Evolutionary conservation across 2,888 invertebrate species (phyloP).

Genomic region (Pecten maximus): DNA sequence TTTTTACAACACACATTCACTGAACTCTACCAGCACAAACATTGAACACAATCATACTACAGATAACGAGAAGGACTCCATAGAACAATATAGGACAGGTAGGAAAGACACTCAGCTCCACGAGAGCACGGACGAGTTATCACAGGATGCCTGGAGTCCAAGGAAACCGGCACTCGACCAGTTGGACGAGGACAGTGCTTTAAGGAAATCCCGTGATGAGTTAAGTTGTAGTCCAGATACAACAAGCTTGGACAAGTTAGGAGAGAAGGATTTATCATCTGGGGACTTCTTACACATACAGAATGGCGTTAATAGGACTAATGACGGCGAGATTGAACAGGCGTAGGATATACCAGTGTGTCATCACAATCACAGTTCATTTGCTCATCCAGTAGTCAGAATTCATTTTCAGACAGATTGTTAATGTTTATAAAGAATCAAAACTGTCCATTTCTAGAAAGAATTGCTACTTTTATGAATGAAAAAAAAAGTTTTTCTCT

Average conservation of each 20-base stretch:
- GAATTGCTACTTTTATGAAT: not conserved
- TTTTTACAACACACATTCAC: not conserved
- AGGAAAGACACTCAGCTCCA: slow-evolving; percentile 18
- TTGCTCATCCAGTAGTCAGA: not conserved
- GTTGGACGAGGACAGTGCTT: slow-evolving; percentile 14
- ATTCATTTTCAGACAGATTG: not conserved
- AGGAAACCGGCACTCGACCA: not conserved
- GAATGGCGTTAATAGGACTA: slow-evolving; percentile 56
- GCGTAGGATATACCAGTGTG: not conserved
- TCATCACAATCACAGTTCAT: not conserved
- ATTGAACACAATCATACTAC: not conserved
- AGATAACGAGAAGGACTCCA: not conserved
- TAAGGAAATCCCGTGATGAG: not conserved
- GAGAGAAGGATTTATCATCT: not conserved
- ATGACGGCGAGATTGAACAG: not conserved
- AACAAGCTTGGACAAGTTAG: slow-evolving; percentile 20
- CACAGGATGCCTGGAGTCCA: slow-evolving; percentile 46
- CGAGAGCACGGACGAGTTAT: slow-evolving; percentile 49
- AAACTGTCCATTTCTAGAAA: not conserved
- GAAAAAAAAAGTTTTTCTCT: not conserved
- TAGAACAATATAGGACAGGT: not conserved
- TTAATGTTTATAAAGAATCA: not conserved
- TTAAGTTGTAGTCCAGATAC: slow-evolving; percentile 26
- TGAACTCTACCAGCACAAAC: not conserved
- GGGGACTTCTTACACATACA: slow-evolving; percentile 38